Evolutionary conservation across 35 echinoderm and acorn worm genomes (phyloP), one percentile per base, ranked within the genome.

Genomic region (Chiridota heheva): DNA sequence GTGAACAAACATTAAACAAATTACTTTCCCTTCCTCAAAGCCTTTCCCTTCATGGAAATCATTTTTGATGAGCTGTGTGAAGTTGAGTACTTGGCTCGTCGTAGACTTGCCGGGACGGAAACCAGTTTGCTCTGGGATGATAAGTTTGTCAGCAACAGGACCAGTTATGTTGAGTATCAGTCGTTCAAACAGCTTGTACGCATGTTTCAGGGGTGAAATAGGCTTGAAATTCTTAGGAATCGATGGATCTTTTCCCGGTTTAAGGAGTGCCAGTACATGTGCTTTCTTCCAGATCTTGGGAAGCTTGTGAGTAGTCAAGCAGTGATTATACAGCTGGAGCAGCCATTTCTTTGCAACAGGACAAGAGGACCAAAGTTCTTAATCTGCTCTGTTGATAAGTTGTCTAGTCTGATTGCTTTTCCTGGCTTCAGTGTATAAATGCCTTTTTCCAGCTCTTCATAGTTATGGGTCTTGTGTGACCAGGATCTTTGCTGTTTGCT

Each of bases 41-140:
- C n/a, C n/a, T n/a, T n/a, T 2, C 45, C 60, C 59, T 42, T 58
- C 58, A 61, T 87, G 40, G 71, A n/a, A 87, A 49, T 76, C 85
- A 39, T 87, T 49, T 44, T 87, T 76, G n/a, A 87, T 81, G 75
- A 69, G 43, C 32, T 78, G 84, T n/a, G 73, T 86, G 7, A 86
- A 59, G 71, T 77, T 86, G 34, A 78, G 49, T 22, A 87, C 44
- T 70, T 80, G 85, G 31, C 75, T 80, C 5, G 85, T 80, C 13
- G 55, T 66, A 1, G 73, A 87, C 41, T 70, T 87, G 24, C 85
- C 74, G 2, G 85, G 85, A 2, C 85, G 74, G 63, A 87, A 87
- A 34, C 85, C 85, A 44, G 85, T 63, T n/a, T n/a, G n/a, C n/a
- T 87, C 76, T 24, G 63, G 85, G 60, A 87, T 87, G 36, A 87